These are phyloP conservation scores for Porites cylindrica DNA, from an alignment of 92 coral and sea anemone species.

Conservation along the genomic window DNA sequence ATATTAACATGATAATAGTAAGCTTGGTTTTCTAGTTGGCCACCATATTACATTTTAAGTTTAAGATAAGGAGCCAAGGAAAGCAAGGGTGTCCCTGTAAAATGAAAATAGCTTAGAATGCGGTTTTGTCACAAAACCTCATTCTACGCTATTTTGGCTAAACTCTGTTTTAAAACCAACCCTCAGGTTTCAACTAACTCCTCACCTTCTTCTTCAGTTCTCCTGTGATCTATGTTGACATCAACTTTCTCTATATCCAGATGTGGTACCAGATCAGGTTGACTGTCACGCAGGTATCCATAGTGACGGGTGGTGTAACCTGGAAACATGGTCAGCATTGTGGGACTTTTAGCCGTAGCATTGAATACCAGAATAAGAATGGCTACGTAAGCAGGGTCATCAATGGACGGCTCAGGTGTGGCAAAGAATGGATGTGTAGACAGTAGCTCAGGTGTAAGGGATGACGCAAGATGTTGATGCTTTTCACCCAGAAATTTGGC, in stretches of 20 bases:
- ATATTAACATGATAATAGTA: too few species aligned
- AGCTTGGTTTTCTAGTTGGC: too few species aligned
- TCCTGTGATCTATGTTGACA: conserved; percentile 19
- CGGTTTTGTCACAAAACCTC: too few species aligned
- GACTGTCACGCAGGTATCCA: conserved; percentile 92
- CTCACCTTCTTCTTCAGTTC: conserved; percentile 51
- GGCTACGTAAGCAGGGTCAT: conserved; percentile 97
- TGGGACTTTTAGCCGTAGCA: conserved; percentile 89
- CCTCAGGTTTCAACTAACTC: neutral
- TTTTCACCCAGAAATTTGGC: conserved; percentile 89
- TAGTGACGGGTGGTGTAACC: conserved; percentile 93
- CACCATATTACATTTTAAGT: too few species aligned
- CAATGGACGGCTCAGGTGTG: conserved; percentile 95
- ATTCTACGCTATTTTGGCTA: too few species aligned
- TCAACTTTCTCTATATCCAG: conserved; percentile 68
- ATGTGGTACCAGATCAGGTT: conserved; percentile 90
- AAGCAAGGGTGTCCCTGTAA: too few species aligned
- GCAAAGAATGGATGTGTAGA: conserved; percentile 98
- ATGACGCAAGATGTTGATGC: conserved; percentile 91
- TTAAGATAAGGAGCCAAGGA: too few species aligned
- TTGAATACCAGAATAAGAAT: conserved; percentile 95
- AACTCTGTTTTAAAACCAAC: too few species aligned
- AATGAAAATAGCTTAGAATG: too few species aligned
- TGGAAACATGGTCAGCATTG: conserved; percentile 95
- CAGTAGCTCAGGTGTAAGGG: conserved; percentile 96